These are phyloP conservation scores for Chrysocyon brachyurus DNA, from an alignment of 2,797 vertebrate species.

Conservation along the genomic window DNA sequence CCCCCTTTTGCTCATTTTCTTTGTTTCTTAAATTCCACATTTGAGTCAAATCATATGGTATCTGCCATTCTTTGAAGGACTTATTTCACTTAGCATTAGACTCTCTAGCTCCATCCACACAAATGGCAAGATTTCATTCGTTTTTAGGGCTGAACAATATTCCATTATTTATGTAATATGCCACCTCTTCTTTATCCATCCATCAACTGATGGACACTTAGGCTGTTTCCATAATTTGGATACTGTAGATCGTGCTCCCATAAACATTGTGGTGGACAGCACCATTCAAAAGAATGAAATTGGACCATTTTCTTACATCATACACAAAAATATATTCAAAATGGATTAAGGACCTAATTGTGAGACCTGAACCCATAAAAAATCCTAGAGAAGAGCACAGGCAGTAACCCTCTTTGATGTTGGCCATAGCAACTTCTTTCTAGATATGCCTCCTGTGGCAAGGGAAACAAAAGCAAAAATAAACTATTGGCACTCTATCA, in stretches of 20 bases:
- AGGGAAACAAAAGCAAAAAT: background rate
- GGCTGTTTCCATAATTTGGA: background rate
- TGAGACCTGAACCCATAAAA: background rate
- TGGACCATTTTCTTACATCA: background rate
- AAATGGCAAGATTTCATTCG: background rate
- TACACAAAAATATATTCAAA: background rate
- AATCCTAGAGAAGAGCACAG: background rate
- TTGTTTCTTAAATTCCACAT: background rate
- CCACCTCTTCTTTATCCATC: background rate
- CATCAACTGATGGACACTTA: background rate
- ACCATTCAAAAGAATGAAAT: background rate
- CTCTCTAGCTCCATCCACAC: background rate
- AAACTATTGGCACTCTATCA: too few species aligned
- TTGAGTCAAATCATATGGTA: background rate
- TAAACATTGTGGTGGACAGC: background rate
- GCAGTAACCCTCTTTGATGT: background rate
- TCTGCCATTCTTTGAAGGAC: background rate
- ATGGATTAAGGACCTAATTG: background rate
- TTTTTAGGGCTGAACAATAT: background rate
- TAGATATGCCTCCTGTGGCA: background rate
- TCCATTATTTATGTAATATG: background rate
- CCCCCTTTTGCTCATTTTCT: background rate
- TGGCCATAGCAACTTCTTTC: background rate
- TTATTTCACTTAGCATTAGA: background rate
- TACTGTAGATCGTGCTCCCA: background rate